phyloP scores from a whole-genome alignment of 1,140 invertebrate genomes.

The Harpegnathos saltator region DNA sequence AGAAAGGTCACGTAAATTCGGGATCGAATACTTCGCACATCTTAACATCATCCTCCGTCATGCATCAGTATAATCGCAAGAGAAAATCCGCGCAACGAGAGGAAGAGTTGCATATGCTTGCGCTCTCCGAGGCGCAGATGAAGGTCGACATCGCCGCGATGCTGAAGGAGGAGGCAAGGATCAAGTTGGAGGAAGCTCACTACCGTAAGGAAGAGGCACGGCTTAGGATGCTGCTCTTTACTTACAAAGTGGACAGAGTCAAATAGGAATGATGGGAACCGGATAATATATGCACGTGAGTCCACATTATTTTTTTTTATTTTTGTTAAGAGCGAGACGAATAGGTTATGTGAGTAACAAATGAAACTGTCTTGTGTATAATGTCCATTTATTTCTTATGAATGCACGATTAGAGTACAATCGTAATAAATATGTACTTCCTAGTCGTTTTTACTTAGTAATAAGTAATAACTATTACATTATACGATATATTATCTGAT shows the following conservation, averaged over 20 bases:
- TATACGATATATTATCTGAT: slow-evolving; percentile 27
- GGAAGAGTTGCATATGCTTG: slow-evolving; percentile 69
- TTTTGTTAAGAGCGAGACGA: slow-evolving; percentile 10
- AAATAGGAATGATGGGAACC: slow-evolving; percentile 61
- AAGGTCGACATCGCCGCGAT: slow-evolving; percentile 76
- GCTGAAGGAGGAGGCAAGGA: slow-evolving; percentile 75
- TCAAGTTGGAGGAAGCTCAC: slow-evolving; percentile 77
- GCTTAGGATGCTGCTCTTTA: slow-evolving; percentile 74
- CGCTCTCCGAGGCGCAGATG: slow-evolving; percentile 76
- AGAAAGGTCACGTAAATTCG: slow-evolving; percentile 20
- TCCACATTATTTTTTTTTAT: not conserved
- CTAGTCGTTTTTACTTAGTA: slow-evolving; percentile 23
- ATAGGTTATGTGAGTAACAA: not conserved
- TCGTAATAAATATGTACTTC: slow-evolving; percentile 68
- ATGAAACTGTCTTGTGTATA: slow-evolving; percentile 12
- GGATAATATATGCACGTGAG: slow-evolving; percentile 1
- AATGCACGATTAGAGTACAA: slow-evolving; percentile 65
- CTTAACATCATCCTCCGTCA: slow-evolving; percentile 36
- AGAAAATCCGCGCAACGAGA: slow-evolving; percentile 52
- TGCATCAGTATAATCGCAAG: slow-evolving; percentile 55
- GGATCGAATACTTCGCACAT: slow-evolving; percentile 41
- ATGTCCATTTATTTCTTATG: slow-evolving; percentile 65
- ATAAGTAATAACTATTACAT: slow-evolving; percentile 34
- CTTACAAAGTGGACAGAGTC: slow-evolving; percentile 74
- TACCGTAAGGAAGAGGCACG: slow-evolving; percentile 77